A percentile compares a stretch with the other conserved stretches of the same genome.
Conservation (phyloP, 2,888 invertebrate genomes). For the Caenorhabditis sp. region DNA sequence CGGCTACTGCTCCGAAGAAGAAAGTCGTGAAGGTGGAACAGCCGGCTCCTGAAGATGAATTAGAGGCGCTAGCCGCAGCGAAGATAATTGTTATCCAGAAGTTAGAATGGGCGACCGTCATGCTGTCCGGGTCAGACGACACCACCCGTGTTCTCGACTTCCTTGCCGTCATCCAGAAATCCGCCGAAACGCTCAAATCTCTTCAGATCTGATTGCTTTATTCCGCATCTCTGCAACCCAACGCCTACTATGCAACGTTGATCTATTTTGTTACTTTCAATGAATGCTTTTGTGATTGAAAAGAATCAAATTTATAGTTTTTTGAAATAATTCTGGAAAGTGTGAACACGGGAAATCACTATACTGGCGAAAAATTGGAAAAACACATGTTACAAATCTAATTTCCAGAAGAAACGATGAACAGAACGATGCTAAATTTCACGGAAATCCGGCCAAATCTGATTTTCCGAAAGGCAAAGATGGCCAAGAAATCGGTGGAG, state of each 20-base stretch:
- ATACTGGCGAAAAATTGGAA: too few species aligned
- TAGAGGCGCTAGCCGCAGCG: slow-evolving; percentile 6
- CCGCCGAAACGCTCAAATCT: slow-evolving; percentile 43
- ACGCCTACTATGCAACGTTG: slow-evolving; percentile 16
- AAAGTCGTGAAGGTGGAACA: not conserved
- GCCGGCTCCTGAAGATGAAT: not conserved
- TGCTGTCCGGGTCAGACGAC: slow-evolving; percentile 20
- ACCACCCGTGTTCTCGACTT: slow-evolving; percentile 29
- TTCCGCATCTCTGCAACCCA: not conserved
- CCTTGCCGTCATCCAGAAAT: slow-evolving; percentile 38
- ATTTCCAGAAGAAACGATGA: slow-evolving; percentile 11
- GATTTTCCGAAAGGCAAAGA: slow-evolving; percentile 67
- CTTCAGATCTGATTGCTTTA: slow-evolving; percentile 35
- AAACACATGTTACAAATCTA: too few species aligned
- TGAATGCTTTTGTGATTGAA: slow-evolving; percentile 16
- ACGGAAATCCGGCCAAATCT: slow-evolving; percentile 63
- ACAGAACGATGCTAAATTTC: not conserved
- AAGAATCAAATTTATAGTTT: too few species aligned
- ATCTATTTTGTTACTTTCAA: slow-evolving; percentile 3
- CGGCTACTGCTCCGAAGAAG: not conserved
- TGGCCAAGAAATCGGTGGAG: slow-evolving; percentile 63
- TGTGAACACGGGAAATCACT: too few species aligned
- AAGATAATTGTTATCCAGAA: slow-evolving; percentile 25
- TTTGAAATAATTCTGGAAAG: not conserved
- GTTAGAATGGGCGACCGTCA: slow-evolving; percentile 34